Evolutionary conservation across 2,797 vertebrate genomes (phyloP).

Genomic region (Ctenopoma kingsleyae): DNA sequence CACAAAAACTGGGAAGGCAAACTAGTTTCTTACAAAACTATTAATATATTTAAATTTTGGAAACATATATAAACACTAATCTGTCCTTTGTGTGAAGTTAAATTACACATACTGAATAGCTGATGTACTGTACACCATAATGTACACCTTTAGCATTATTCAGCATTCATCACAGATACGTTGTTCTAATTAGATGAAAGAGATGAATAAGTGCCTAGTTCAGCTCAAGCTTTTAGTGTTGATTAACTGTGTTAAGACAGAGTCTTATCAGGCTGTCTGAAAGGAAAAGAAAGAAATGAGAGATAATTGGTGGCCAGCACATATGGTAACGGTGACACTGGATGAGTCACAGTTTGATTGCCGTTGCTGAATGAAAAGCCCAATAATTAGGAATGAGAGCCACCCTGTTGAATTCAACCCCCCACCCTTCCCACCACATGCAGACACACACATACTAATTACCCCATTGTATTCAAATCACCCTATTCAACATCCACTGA

Average conservation of each 20-base stretch:
- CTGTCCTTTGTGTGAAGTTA: neutral
- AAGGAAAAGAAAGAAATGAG: slow-evolving; percentile 9
- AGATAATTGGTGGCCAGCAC: slow-evolving; percentile 15
- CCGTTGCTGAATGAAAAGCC: slow-evolving; percentile 34
- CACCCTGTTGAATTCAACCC: slow-evolving; percentile 22
- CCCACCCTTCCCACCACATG: neutral
- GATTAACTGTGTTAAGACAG: neutral
- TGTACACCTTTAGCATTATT: neutral
- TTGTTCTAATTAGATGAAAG: slow-evolving; percentile 6
- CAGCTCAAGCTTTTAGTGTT: neutral
- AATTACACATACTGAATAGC: neutral
- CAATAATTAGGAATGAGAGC: slow-evolving; percentile 27
- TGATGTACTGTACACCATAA: neutral
- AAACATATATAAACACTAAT: neutral
- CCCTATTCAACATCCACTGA: slow-evolving; percentile 20
- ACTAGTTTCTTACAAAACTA: neutral
- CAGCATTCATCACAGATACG: neutral
- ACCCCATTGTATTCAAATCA: slow-evolving; percentile 19
- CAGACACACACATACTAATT: slow-evolving; percentile 23
- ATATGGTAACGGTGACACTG: slow-evolving; percentile 33
- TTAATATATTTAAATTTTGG: neutral
- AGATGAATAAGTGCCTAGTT: neutral
- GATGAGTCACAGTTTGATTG: slow-evolving; percentile 42
- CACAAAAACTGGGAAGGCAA: neutral
- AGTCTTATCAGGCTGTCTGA: slow-evolving; percentile 6